Evolutionary conservation across 2,888 invertebrate species (phyloP), one percentile per base, ranked within the genome.

Genomic region (Nemotelus pantherinus): DNA sequence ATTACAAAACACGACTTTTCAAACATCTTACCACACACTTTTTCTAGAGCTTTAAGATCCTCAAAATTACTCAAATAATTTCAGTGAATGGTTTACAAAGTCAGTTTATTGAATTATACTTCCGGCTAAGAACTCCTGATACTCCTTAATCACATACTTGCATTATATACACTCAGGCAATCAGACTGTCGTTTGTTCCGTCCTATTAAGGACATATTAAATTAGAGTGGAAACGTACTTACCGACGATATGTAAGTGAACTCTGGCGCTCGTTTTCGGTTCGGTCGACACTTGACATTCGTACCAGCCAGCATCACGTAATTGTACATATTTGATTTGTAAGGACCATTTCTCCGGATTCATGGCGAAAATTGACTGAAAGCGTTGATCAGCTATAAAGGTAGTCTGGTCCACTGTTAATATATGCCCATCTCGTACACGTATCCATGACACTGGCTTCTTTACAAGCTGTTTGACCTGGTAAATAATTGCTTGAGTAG

Each of bases 221-320:
- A 25, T 25, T 25, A 25, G 25, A 25, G 25, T 25, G 25, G 25
- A 25, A 25, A 53, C 58, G 6, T 76, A 89, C 95, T 91, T 86
- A 96, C 96, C 95, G 84, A 96, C 93, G 82, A 96, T 95, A 87
- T 94, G 93, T 84, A 96, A 92, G 85, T 93, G 93, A 85, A 96
- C 94, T 88, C 95, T 93, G 89, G 95, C 95, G 88, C 95, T 95
- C 91, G 95, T 94, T 90, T 96, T 96, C 83, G 96, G 96, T 87
- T 95, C 96, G 80, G 95, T 95, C 88, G 95, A 95, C 84, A 96
- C 94, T 91, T 96, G 96, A 87, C 96, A 96, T 89, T 96, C 96
- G 88, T 96, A 96, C 86, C 94, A 91, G 81, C 96, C 96, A 81
- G 94, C 93, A 88, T 96, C 96, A 80, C 93, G 90, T 79, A 93